Percentiles rank a stretch among this genome's conserved stretches.
Conservation (phyloP, 2,113 vertebrate species). For the Mixornis gularis region DNA sequence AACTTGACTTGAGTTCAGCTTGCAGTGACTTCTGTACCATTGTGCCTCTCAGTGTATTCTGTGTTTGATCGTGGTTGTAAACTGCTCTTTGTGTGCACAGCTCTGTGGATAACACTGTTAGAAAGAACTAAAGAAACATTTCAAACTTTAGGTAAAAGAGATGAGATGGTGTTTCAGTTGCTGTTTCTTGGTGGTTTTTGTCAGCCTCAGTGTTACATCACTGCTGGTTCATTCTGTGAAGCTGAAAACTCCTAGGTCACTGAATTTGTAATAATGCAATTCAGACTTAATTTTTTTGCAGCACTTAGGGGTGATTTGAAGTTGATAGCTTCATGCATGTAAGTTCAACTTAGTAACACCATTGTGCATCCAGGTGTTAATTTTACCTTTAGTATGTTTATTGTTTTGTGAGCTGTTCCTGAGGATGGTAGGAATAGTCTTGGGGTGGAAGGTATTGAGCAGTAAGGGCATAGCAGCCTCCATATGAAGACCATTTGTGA, state of each 20-base stretch:
- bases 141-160: background rate
- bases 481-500: background rate
- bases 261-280: background rate
- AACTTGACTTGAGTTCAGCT: background rate
- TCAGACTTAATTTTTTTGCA: background rate
- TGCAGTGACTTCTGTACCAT: background rate
- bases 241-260: background rate
- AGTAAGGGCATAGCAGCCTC: background rate
- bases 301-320: background rate
- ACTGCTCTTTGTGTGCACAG: background rate
- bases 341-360: background rate
- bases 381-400: background rate
- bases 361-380: background rate
- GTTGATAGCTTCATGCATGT: background rate
- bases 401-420: background rate
- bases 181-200: background rate
- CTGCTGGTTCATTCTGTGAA: background rate
- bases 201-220: background rate
- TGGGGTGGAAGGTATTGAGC: background rate
- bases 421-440: background rate
- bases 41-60: background rate
- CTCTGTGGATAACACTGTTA: background rate
- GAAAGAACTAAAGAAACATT: background rate
- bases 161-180: background rate
- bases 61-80: background rate